Evolutionary conservation across 35 echinoderm and acorn worm genomes (phyloP), one percentile per base, ranked within the genome.

Genomic region (Acanthaster planci): DNA sequence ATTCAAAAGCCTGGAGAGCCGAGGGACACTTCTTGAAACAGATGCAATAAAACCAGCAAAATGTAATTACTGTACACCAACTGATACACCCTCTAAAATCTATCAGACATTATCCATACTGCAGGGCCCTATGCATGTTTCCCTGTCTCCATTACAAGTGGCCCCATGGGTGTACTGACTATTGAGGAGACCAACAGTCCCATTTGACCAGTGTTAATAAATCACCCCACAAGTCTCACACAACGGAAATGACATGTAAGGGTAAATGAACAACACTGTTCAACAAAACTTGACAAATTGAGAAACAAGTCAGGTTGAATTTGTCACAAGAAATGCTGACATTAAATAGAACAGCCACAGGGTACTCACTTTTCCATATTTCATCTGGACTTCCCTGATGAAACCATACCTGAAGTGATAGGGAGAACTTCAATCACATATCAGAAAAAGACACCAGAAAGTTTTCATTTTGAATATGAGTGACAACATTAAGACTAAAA

Each of bases 341-440:
- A n/a, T n/a, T n/a, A n/a, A n/a, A n/a, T n/a, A n/a, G n/a, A n/a
- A n/a, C n/a, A n/a, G n/a, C n/a, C n/a, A n/a, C n/a, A n/a, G n/a
- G 4, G 42, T 29, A n/a, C 84, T 92, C 78, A 89, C 89, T 85
- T 84, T 84, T 58, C 92, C 87, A 80, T 97, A 92, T 67, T 97
- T 97, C 36, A 52, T 84, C 44, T 92, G 90, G 47, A 97, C 94
- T 82, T 97, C 94, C 53, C 87, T 97, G 38, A 92, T 52, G 76
- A 97, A 97, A 52, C 94, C 94, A 89, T 97, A 97, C 84, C 94
- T 97, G 68, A n/a, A 72, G 14, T 26, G 30, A 47, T 47, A 26
- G 3, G 10, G 9, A 55, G 32, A 35, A 76, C 21, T 42, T n/a
- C n/a, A n/a, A n/a, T n/a, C n/a, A 56, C 60, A 93, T 1, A 82